These are phyloP conservation scores for Druon quercuslanigerum DNA, from an alignment of 1,140 invertebrate species.

Conservation along the genomic window DNA sequence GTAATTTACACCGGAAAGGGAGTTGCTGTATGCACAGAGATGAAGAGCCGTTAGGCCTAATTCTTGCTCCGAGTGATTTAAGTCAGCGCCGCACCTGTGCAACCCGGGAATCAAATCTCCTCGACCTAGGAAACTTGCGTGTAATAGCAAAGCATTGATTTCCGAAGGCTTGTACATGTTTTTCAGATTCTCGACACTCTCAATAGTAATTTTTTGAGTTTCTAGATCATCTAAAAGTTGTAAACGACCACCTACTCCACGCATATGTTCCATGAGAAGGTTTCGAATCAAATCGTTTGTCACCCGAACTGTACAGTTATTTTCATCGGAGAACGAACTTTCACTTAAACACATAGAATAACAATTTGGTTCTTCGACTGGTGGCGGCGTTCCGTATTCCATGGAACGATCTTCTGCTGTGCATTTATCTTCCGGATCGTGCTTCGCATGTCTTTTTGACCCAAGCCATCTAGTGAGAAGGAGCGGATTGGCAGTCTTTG, in stretches of 20 bases:
- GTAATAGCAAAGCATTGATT: conserved; percentile 82
- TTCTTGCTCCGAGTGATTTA: conserved; percentile 81
- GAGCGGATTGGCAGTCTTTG: conserved; percentile 56
- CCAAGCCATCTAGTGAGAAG: conserved; percentile 62
- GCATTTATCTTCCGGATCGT: conserved; percentile 37
- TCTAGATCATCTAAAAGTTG: conserved; percentile 84
- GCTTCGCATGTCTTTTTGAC: conserved; percentile 38
- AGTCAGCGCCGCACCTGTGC: conserved; percentile 80
- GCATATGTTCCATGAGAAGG: conserved; percentile 83
- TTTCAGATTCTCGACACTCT: conserved; percentile 73
- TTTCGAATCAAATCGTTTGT: conserved; percentile 84
- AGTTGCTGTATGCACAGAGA: conserved; percentile 86
- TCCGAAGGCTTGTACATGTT: conserved; percentile 79
- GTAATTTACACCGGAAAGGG: conserved; percentile 81
- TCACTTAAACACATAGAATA: conserved; percentile 84
- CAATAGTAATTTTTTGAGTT: conserved; percentile 77
- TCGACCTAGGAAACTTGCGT: conserved; percentile 82
- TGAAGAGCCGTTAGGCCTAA: conserved; percentile 83
- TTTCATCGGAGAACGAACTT: conserved; percentile 82
- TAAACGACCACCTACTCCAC: conserved; percentile 79
- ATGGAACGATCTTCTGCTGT: conserved; percentile 74
- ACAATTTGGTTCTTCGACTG: conserved; percentile 82
- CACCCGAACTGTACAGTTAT: conserved; percentile 77
- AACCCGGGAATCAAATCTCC: conserved; percentile 80
- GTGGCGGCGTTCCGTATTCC: conserved; percentile 83